Evolutionary conservation across 2,113 vertebrate species (phyloP), one percentile per base, ranked within the genome.

Genomic region (Phylloscopus whistleri): DNA sequence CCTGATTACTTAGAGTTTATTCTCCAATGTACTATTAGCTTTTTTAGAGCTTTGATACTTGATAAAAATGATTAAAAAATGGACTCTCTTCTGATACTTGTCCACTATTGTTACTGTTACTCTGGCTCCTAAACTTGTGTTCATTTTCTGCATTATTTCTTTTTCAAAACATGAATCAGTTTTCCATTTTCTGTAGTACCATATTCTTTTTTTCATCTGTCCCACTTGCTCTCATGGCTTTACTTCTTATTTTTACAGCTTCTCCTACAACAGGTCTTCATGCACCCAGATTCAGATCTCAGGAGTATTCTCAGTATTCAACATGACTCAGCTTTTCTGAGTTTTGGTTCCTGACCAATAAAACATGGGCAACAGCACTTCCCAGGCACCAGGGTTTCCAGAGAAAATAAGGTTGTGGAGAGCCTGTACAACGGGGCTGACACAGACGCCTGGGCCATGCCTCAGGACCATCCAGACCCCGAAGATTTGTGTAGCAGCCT

Each of bases 361-460:
- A 68, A 70, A 79, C 4, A 7, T 7, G 13, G 21, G 31, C 30
- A 68, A 16, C 2, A 69, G 24, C 2, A 6, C 8, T 78, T 19
- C 18, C 37, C 13, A 49, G 27, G 9, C 18, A 44, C 7, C 17
- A 49, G 24, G 2, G 9, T 1, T 85, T 35, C 31, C 33, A 77
- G 39, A 51, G 39, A 30, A 84, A 43, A 51, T 11, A 24, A 58
- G 37, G 16, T 1, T 43, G 9, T 63, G 35, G 4, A 51, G 10
- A 83, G 7, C 43, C 11, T 3, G 1, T 41, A 23, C 18, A 37
- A 13, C 0, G 0, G 13, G 46, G 11, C 22, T 73, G 33, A 44
- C 11, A 7, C 4, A 35, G 16, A 41, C 4, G 24, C 9, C 20
- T 46, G 27, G 15, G 10, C n/a, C 43, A 6, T 1, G 12, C 10